Base-by-base conservation (phyloP, 1,140 invertebrate genomes). In the Calephelis nemesis region DNA sequence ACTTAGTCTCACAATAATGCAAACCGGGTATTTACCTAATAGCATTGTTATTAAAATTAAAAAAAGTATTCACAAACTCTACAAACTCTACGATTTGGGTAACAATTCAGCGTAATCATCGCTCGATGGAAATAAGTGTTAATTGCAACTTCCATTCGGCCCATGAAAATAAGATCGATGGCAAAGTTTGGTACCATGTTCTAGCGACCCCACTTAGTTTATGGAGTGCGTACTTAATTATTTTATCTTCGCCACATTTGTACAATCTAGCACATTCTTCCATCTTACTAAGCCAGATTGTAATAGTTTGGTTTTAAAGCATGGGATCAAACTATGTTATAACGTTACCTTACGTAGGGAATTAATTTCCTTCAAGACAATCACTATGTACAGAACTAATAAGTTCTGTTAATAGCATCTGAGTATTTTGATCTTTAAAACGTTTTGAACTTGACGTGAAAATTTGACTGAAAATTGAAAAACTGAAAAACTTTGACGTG, bases 291-390 rank as follows among this genome's bases (percentile, higher is more conserved):
- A 76, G 42, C 75, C 72, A 74, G 10, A 58, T 63, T n/a, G 62
- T 19, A 40, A 76, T 68, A 12, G 70, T 69, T 63, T 74, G 72
- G 0, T 54, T 66, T 49, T 76, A 72, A 13, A 60, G 42, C 72
- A 76, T 74, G 1, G 74, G 73, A 60, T 75, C 75, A 73, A 79
- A 79, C n/a, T 76, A 72, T 7, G 77, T 75, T 52, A 79, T 66
- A 12, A 79, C 74, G 63, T 79, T 79, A 8, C 67, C 69, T 62
- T 73, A 45, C 65, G 70, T 63, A 15, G 74, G 69, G 60, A 76
- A 76, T 60, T 70, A 71, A 58, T 73, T 71, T 5, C 74, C 67
- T 10, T 72, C 68, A 0, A 66, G 67, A 7, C 65, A 62, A 49
- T 39, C 73, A 65, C 62, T 54, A 15, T 6, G n/a, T 60, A 73